A percentile compares a stretch with the other conserved stretches of the same genome.
These are phyloP conservation scores for Goniozus legneri DNA, from an alignment of 1,140 invertebrate genomes.

Conservation along the genomic window DNA sequence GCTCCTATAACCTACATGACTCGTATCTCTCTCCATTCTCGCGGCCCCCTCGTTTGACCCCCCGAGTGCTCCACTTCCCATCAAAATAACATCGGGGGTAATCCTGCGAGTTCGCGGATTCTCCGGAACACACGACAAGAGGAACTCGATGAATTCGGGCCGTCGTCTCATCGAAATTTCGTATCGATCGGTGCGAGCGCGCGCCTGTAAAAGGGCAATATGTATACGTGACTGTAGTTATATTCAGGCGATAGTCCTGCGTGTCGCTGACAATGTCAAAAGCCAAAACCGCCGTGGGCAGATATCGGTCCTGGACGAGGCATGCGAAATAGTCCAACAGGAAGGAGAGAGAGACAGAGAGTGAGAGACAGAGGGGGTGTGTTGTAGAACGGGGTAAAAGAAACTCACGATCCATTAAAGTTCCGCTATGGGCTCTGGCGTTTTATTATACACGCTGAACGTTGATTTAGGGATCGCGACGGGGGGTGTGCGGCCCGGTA, in stretches of 20 bases:
- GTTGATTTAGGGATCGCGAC: slow-evolving; percentile 47
- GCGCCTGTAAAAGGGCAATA: too few relatives aligned
- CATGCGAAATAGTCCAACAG: too few relatives aligned
- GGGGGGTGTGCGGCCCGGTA: slow-evolving; percentile 30
- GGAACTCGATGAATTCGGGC: too few relatives aligned
- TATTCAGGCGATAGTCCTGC: slow-evolving; percentile 1
- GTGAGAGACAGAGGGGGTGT: slow-evolving; percentile 3
- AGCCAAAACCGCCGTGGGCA: slow-evolving; percentile 5
- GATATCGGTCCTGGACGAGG: too few relatives aligned
- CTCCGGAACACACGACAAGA: too few relatives aligned
- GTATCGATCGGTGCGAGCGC: slow-evolving; percentile 6
- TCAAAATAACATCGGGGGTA: too few relatives aligned
- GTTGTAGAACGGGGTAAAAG: slow-evolving; percentile 15
- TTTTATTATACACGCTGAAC: slow-evolving; percentile 51
- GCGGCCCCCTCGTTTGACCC: too few relatives aligned
- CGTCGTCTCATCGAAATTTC: slow-evolving; percentile 19
- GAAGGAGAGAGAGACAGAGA: neutral
- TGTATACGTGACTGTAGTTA: too few relatives aligned
- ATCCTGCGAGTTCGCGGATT: too few relatives aligned
- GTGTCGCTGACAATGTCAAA: slow-evolving; percentile 22
- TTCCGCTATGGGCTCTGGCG: slow-evolving; percentile 24
- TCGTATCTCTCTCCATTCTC: too few relatives aligned
- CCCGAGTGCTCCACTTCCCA: too few relatives aligned
- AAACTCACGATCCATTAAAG: slow-evolving; percentile 44
- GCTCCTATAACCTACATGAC: too few relatives aligned